A percentile compares a stretch with the other conserved stretches of the same genome.
These are phyloP conservation scores for Orestias chungarensis DNA, from an alignment of 2,797 vertebrate genomes.

Conservation along the genomic window DNA sequence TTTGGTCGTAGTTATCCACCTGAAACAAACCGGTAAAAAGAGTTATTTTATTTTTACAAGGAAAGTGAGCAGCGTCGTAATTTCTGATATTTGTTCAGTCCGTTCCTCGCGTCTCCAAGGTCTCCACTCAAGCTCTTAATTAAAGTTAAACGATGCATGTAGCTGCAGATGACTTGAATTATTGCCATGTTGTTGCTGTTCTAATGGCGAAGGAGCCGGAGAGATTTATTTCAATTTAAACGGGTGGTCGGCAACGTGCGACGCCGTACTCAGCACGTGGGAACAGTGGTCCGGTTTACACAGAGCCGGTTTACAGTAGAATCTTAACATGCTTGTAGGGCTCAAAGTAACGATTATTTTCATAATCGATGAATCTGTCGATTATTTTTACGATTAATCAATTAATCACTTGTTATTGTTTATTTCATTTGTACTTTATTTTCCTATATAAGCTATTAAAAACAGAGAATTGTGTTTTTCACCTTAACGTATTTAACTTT, in stretches of 20 bases:
- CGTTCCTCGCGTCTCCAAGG: slow-evolving; percentile 23
- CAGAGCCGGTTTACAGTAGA: no score
- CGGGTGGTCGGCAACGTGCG: not conserved
- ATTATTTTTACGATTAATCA: no score
- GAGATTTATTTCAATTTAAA: slow-evolving; percentile 15
- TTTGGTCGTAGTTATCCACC: not conserved
- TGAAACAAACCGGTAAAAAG: not conserved
- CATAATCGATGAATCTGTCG: no score
- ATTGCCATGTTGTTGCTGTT: slow-evolving; percentile 26
- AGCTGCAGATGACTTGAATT: slow-evolving; percentile 27
- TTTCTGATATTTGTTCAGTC: not conserved
- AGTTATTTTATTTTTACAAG: not conserved
- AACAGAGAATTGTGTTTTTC: no score
- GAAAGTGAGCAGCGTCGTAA: not conserved
- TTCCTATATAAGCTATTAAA: no score
- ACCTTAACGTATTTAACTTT: no score
- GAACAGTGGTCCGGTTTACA: no score
- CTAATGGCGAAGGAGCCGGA: slow-evolving; percentile 6
- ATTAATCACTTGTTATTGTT: no score
- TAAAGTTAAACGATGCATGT: slow-evolving; percentile 55
- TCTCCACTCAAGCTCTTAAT: slow-evolving; percentile 48
- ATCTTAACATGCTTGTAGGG: no score
- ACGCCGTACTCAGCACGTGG: not conserved
- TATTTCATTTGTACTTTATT: no score
- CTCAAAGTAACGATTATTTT: no score